Evolutionary conservation across 2,888 invertebrate genomes (phyloP), one percentile per base, ranked within the genome.

Genomic region (Emesis russula): DNA sequence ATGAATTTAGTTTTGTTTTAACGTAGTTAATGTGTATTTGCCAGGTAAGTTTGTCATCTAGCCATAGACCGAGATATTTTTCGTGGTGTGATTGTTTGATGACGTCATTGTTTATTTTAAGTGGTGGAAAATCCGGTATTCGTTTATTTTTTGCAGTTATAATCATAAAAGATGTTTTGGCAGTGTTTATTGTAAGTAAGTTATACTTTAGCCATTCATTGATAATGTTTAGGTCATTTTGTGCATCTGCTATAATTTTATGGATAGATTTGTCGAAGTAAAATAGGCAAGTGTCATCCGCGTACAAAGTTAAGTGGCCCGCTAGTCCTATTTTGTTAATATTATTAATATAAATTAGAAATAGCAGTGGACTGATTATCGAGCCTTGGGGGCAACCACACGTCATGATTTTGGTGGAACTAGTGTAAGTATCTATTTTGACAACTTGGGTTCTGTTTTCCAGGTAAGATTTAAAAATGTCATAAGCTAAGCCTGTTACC

Each of bases 331-430:
- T 25, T 25, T 25, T 25, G 25, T 25, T 25, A 25, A 25, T 25
- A 25, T 25, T 25, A 25, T 25, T 25, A 25, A 25, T 25, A 25
- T 25, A 25, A 25, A 25, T 78, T 58, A 83, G 36, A 48, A 83
- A 86, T 13, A 83, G 9, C 15, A 92, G 73, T 7, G 90, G 90
- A 0, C 89, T 87, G 0, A 91, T 2, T 15, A 90, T 87, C 1
- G 90, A 89, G 0, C 89, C 90, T 53, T 90, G 88, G 3, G 89
- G 90, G 15, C 86, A 74, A 9, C 88, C 89, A 36, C 44, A 92
- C 0, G 83, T 86, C 0, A 92, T 18, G 0, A 5, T 9, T 81
- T 33, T 4, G 1, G 83, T 5, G 4, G 38, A 9, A 78, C 92
- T 91, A 9, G 13, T 1, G 15, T 33, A 66, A 5, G 73, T 44